Evolutionary conservation across 2,888 invertebrate genomes (phyloP).

Genomic region (Taenaris catops): DNA sequence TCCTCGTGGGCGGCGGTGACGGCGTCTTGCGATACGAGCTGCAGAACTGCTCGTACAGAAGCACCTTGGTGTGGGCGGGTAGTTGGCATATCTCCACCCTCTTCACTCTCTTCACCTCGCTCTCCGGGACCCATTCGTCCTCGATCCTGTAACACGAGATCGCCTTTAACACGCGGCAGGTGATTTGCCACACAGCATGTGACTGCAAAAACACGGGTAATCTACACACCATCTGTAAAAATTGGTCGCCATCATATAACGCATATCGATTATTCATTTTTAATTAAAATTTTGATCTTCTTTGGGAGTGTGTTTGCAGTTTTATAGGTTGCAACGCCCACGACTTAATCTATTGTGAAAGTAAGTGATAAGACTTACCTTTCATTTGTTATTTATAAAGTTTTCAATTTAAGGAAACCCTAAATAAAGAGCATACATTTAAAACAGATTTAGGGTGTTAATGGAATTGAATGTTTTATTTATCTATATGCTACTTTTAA

Average conservation of each 20-base stretch:
- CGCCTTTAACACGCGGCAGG: conserved; percentile 11
- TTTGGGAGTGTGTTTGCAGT: conserved; percentile 60
- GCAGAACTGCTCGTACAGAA: conserved; percentile 74
- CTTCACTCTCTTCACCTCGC: conserved; percentile 82
- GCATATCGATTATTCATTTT: no score
- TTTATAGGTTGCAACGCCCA: conserved; percentile 54
- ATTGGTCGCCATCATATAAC: no score
- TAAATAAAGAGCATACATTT: no score
- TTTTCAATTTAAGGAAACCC: no score
- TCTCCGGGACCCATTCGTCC: conserved; percentile 92
- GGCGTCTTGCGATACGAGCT: conserved; percentile 46
- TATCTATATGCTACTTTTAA: no score
- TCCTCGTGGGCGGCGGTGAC: conserved; percentile 29
- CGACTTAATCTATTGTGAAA: not conserved
- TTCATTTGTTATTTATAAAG: no score
- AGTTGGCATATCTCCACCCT: conserved; percentile 77
- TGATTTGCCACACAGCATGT: conserved; percentile 50
- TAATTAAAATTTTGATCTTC: conserved; percentile 11
- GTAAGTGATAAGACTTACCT: no score
- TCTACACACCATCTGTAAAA: conserved; percentile 2
- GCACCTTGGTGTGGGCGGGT: conserved; percentile 67
- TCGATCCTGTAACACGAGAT: conserved; percentile 82
- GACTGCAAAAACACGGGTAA: conserved; percentile 61
- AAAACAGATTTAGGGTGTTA: no score
- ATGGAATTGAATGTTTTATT: no score